Evolutionary conservation across 2,113 vertebrate genomes (phyloP).

Genomic region (Tychaedon coryphoeus): DNA sequence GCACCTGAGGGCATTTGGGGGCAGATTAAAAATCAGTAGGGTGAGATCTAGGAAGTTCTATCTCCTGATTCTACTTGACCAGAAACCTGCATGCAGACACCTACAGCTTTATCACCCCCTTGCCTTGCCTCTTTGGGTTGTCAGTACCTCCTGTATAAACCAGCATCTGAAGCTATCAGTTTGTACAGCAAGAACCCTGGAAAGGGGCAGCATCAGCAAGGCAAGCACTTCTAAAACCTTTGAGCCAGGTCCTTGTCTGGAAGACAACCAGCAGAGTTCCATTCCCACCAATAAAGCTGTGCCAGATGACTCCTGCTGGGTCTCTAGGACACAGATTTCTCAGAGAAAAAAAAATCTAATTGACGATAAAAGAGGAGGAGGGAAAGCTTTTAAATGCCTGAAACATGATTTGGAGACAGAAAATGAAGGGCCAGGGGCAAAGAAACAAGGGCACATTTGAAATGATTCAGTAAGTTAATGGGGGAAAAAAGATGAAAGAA

Average conservation of each 20-base stretch:
- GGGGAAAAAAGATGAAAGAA: neutral
- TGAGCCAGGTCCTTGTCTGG: neutral
- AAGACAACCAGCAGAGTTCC: neutral
- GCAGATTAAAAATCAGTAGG: neutral
- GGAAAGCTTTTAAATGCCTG: conserved; percentile 1
- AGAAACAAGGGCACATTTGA: neutral
- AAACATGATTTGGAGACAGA: conserved; percentile 23
- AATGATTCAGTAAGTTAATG: conserved; percentile 6
- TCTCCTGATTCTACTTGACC: neutral
- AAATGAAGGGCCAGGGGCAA: conserved; percentile 1
- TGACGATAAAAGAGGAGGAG: neutral
- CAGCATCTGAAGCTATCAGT: neutral
- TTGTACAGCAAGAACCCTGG: neutral
- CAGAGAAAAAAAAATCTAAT: neutral
- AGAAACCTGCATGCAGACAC: neutral
- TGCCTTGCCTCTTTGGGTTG: neutral
- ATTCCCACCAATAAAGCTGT: neutral
- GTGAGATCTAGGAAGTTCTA: neutral
- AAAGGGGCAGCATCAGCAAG: neutral
- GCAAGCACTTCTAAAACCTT: neutral
- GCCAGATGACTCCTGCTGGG: neutral
- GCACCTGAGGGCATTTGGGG: neutral
- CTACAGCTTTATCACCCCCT: neutral
- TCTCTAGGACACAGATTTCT: neutral
- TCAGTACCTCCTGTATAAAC: neutral